Evolutionary conservation across 2,888 invertebrate genomes (phyloP), one percentile per base, ranked within the genome.

Genomic region (Campoplex nolae): DNA sequence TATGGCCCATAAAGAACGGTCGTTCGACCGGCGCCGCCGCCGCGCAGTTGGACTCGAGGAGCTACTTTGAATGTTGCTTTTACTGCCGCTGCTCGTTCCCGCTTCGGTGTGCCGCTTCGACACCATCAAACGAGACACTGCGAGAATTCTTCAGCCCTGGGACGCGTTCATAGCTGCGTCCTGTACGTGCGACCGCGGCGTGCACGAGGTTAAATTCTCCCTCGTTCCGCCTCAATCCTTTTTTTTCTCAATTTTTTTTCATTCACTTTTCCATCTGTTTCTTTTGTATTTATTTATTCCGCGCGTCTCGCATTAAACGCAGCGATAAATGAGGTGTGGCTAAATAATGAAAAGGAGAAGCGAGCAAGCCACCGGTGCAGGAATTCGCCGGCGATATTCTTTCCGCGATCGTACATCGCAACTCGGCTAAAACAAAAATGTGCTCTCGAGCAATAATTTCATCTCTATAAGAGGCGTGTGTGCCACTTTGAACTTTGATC

Each of bases 1-100:
- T 88, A 90, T 88, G 89, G 88, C 89, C 89, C 90, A 90, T 92
- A 92, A 92, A 92, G 92, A 91, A 92, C 90, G 90, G 78, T 87
- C 88, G 89, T 89, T 88, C 89, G 92, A 87, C 90, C 92, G 92
- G 92, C 91, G 92, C 92, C 92, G 91, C 68, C 13, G 68, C 42
- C 42, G 42, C 42, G 42, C 73, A 35, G 82, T 75, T 89, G 89
- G 89, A 78, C 77, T 74, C 86, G 78, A 87, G 74, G 62, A 90
- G 91, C 92, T 91, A 91, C 92, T 92, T 92, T 89, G 91, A 91
- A 91, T 91, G 91, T 90, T 90, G 90, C 91, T 91, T 92, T 92
- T 92, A 91, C 92, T 90, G 91, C 91, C 76, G 88, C 88, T 89
- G 88, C 88, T 89, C 76, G 67, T 83, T 90, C 70, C 81, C 79